Evolutionary conservation across 2,888 invertebrate species (phyloP), one percentile per base, ranked within the genome.

Genomic region (Barypeithes pellucidus): DNA sequence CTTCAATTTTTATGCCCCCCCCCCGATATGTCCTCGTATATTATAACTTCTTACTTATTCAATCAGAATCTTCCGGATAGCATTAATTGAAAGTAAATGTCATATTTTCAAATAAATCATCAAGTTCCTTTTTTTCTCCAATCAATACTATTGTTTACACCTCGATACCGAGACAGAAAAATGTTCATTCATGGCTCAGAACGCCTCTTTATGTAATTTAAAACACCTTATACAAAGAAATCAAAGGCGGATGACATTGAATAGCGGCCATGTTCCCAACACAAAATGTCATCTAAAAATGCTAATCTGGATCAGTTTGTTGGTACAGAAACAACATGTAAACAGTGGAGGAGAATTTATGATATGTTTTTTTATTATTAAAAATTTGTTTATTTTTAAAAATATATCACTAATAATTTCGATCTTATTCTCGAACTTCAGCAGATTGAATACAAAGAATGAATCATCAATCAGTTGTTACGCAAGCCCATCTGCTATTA

Each of bases 221-320:
- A 75, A 67, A 57, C 71, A 43, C 59, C 24, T 43, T 60, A 59
- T 43, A 74, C 66, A 74, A 74, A 67, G 70, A 73, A 73, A 69
- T 73, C 69, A 62, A 70, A 74, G 75, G 75, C 75, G 75, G 71
- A 50, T 66, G 75, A 68, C 75, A 75, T 75, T 75, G 75, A 74
- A 67, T 62, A 29, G 67, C 73, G 69, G 69, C 66, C 73, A 69
- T 73, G 54, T 73, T 69, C 29, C 41, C 59, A 52, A 39, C 43
- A 47, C 67, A 75, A 77, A 79, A 79, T 79, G 79, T 79, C 79
- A 79, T 79, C 78, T 77, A 75, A 74, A 78, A 76, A 79, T 79
- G 79, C 76, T 67, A 82, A 76, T 76, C 70, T 76, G 67, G 73
- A 76, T 73, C 73, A 71, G 67, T 54, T 73, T 63, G 39, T 65